These are phyloP conservation scores for Himalopsyche phryganea DNA, from an alignment of 1,140 invertebrate species.

Conservation along the genomic window DNA sequence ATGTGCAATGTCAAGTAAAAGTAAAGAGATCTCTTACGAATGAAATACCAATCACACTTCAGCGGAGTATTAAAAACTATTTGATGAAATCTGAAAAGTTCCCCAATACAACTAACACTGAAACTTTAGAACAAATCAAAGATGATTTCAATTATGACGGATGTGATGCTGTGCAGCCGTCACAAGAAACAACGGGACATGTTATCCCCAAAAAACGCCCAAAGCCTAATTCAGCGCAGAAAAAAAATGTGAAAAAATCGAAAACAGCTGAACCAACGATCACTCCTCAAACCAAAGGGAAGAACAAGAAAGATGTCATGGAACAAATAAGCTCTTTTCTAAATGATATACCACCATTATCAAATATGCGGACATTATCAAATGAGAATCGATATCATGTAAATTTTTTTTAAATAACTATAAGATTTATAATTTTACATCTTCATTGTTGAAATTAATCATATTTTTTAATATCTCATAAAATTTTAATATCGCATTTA, in stretches of 20 bases:
- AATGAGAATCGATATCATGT: constrained; percentile 7
- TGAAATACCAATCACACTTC: constrained; percentile 1
- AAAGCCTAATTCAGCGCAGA: background rate
- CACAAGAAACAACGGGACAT: background rate
- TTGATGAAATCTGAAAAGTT: background rate
- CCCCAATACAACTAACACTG: too few species aligned
- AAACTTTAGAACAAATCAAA: background rate
- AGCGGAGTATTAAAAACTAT: constrained; percentile 15
- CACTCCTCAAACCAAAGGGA: background rate
- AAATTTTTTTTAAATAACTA: constrained; percentile 1
- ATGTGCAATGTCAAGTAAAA: constrained; percentile 37
- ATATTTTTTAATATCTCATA: too few species aligned
- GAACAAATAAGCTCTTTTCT: constrained; percentile 10
- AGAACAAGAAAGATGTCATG: constrained; percentile 8
- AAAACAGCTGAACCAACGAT: constrained; percentile 3
- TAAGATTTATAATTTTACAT: background rate
- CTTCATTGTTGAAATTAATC: too few species aligned
- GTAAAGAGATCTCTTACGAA: constrained; percentile 10
- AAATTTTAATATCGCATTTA: too few species aligned
- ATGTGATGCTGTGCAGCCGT: background rate
- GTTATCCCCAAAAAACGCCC: background rate
- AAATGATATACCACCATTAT: constrained; percentile 7
- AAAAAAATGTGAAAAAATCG: background rate
- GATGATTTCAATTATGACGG: background rate
- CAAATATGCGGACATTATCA: constrained; percentile 2